Evolutionary conservation across 2,888 invertebrate species (phyloP).

Genomic region (Idaea straminata): DNA sequence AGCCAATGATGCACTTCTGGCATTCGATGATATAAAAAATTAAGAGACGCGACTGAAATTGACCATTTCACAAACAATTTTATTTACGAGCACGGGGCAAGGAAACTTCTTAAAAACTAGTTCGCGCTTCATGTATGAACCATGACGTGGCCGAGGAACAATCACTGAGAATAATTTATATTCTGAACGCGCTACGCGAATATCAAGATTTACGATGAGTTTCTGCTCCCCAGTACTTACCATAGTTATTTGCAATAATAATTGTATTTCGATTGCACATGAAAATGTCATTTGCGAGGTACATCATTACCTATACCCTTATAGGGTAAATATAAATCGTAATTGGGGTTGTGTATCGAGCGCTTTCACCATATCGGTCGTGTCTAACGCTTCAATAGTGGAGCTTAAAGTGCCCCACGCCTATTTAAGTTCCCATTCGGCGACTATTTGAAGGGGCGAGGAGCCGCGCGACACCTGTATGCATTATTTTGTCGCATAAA

Average conservation of each 20-base stretch:
- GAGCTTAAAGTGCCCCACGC: slow-evolving; percentile 58
- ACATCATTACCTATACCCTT: slow-evolving; percentile 75
- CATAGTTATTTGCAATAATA: slow-evolving; percentile 74
- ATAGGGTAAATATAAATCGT: slow-evolving; percentile 71
- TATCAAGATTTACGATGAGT: slow-evolving; percentile 69
- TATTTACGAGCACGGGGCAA: slow-evolving; percentile 58
- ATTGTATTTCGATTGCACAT: slow-evolving; percentile 77
- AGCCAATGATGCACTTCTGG: slow-evolving; percentile 41
- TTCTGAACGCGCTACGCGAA: slow-evolving; percentile 77
- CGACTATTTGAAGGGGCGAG: slow-evolving; percentile 67
- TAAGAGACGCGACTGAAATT: slow-evolving; percentile 49
- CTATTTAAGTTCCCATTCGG: slow-evolving; percentile 68
- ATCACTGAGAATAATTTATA: slow-evolving; percentile 79
- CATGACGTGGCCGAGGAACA: slow-evolving; percentile 75
- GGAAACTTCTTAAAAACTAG: slow-evolving; percentile 69
- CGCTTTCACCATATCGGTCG: slow-evolving; percentile 62
- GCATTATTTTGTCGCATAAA: slow-evolving; percentile 76
- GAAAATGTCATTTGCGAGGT: slow-evolving; percentile 61
- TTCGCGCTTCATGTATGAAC: slow-evolving; percentile 80
- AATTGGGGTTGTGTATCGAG: slow-evolving; percentile 66
- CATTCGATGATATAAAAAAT: slow-evolving; percentile 45
- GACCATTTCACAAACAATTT: slow-evolving; percentile 61
- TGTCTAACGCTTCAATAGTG: slow-evolving; percentile 64
- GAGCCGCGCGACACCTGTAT: slow-evolving; percentile 73
- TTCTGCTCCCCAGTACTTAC: slow-evolving; percentile 68